Evolutionary conservation across 2,888 invertebrate genomes (phyloP).

Genomic region (Drosophila peninsularis): DNA sequence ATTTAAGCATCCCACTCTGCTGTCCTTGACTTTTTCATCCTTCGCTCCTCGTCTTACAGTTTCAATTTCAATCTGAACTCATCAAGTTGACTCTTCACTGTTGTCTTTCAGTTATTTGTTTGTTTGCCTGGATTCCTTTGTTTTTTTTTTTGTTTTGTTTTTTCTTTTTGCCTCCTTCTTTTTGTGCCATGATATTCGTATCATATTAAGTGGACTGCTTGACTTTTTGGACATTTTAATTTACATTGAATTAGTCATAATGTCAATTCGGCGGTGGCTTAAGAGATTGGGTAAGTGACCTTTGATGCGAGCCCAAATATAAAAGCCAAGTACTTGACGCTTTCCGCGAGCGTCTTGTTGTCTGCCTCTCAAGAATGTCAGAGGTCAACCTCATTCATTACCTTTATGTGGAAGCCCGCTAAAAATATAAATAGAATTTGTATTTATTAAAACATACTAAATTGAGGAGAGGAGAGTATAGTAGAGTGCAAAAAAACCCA

Average conservation of each 20-base stretch:
- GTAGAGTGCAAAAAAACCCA: no score
- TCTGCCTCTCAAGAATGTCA: not conserved
- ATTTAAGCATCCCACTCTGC: slow-evolving; percentile 17
- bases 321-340: not conserved
- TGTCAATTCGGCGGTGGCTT: slow-evolving; percentile 36
- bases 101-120: slow-evolving; percentile 44
- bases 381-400: not conserved
- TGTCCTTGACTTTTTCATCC: slow-evolving; percentile 35
- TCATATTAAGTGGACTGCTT: slow-evolving; percentile 36
- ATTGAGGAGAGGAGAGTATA: not conserved
- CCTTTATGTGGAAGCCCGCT: not conserved
- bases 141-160: not conserved
- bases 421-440: not conserved
- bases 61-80: slow-evolving; percentile 75
- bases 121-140: slow-evolving; percentile 14
- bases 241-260: slow-evolving; percentile 63
- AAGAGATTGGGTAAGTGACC: slow-evolving; percentile 23
- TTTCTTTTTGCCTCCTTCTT: slow-evolving; percentile 1
- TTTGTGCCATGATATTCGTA: slow-evolving; percentile 14
- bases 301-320: slow-evolving; percentile 1
- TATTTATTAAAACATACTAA: not conserved
- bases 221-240: slow-evolving; percentile 73
- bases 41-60: slow-evolving; percentile 42
- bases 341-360: not conserved
- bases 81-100: slow-evolving; percentile 70